Base-by-base conservation (phyloP, 2,888 invertebrate genomes). In the Coremacera marginata region DNA sequence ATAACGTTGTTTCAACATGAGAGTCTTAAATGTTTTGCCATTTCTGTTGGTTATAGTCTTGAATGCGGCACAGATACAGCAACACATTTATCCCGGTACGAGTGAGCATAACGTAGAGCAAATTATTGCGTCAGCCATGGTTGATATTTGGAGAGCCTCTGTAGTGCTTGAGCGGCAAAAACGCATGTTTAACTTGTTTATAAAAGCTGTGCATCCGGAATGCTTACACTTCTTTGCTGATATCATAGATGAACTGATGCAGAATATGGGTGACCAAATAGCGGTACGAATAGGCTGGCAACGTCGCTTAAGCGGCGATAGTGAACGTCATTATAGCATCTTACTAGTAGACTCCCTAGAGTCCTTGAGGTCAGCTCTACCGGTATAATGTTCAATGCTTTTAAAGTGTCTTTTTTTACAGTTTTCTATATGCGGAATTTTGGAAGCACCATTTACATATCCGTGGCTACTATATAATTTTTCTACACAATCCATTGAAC, bases 261-360 rank as follows among this genome's bases (percentile, higher is more conserved):
- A 51, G 0, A 34, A 65, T 5, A 14, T 81, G 3, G 73, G 77
- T 19, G 63, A 27, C 8, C 49, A 19, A 0, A 81, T 82, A n/a
- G 49, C 76, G 0, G 79, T 83, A 51, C 80, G 78, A 7, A 63
- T 83, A 11, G 81, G 82, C 11, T 74, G 77, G 68, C 81, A 67
- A 0, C 52, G 78, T 19, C 22, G 77, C 9, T 71, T 85, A 44
- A 70, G 76, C 0, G 70, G 57, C 3, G 81, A 81, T 51, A 72
- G 71, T 67, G 78, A 83, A 25, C 80, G 83, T 1, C 84, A 84
- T 70, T 83, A 76, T 60, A 76, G 79, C 34, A 67, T 85, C 2
- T 37, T 85, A 0, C 68, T 81, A n/a, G 84, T 84, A 5, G 85
- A 85, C 72, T 82, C 84, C 0, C 31, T 57, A 0, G 63, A 73